These are phyloP conservation scores for Nephila pilipes DNA, from an alignment of 1,140 invertebrate species.

Conservation along the genomic window DNA sequence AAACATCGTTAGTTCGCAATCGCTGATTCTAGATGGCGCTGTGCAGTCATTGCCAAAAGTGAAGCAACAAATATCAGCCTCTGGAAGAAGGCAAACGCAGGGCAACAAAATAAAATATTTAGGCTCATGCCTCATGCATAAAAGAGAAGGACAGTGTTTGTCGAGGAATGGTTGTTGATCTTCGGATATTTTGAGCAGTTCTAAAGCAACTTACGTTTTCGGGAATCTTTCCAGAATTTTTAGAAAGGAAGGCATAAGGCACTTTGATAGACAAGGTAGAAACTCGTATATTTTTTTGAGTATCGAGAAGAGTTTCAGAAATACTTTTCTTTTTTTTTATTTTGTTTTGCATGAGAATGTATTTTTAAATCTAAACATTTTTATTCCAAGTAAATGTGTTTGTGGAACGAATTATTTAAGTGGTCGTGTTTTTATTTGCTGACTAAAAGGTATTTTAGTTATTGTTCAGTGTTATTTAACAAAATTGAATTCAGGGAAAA, in stretches of 20 bases:
- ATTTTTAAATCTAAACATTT: too few species aligned
- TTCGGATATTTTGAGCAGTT: slow-evolving; percentile 51
- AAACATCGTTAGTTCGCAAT: slow-evolving; percentile 39
- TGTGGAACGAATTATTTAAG: too few species aligned
- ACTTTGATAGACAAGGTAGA: neutral
- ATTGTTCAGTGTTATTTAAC: too few species aligned
- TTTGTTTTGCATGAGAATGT: neutral
- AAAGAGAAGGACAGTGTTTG: slow-evolving; percentile 50
- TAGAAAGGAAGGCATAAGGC: neutral
- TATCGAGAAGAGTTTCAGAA: neutral
- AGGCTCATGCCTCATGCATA: slow-evolving; percentile 57
- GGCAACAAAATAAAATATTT: slow-evolving; percentile 73
- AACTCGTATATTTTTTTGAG: neutral
- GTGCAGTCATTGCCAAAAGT: slow-evolving; percentile 16
- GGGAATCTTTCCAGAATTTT: slow-evolving; percentile 35
- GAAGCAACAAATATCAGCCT: slow-evolving; percentile 42
- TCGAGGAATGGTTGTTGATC: slow-evolving; percentile 44
- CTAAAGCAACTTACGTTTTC: slow-evolving; percentile 4
- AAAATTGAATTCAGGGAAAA: too few species aligned
- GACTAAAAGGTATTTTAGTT: too few species aligned
- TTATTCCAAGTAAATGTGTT: too few species aligned
- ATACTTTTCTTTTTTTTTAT: neutral
- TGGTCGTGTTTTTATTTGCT: too few species aligned
- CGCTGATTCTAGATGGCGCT: slow-evolving; percentile 8
- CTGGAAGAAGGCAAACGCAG: slow-evolving; percentile 24